phyloP scores from a whole-genome alignment of 2,113 vertebrate genomes.

The Strix uralensis region DNA sequence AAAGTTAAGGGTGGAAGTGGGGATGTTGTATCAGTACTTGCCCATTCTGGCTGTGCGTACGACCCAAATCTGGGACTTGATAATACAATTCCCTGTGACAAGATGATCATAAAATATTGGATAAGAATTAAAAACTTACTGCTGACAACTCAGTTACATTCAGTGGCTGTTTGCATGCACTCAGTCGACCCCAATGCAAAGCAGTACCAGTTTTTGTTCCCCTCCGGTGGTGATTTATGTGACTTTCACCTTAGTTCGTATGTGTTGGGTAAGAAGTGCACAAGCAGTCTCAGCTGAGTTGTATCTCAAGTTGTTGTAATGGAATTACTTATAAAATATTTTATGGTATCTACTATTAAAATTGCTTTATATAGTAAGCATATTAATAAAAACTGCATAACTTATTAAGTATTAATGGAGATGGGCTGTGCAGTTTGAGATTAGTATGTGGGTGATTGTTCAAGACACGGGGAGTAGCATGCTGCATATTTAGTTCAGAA shows the following conservation, averaged over 20 bases:
- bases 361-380: neutral
- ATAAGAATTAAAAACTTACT: neutral
- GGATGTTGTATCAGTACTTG: neutral
- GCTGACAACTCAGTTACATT: accelerated
- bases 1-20: accelerated
- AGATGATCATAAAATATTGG: neutral
- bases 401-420: neutral
- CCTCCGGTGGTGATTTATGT: neutral
- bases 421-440: neutral
- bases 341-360: neutral
- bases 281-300: neutral
- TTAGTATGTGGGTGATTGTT: neutral
- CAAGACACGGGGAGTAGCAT: neutral
- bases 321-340: neutral
- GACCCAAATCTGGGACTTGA: neutral
- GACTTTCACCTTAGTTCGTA: accelerated
- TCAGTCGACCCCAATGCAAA: accelerated
- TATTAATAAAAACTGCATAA: neutral
- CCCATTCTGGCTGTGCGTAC: neutral
- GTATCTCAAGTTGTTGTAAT: neutral
- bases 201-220: neutral
- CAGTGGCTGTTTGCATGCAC: neutral
- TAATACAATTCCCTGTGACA: neutral
- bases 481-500: neutral
- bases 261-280: neutral